Percentiles rank a stretch among this genome's conserved stretches.
Conservation (phyloP, 2,113 vertebrate genomes). For the Zosterops borbonicus region DNA sequence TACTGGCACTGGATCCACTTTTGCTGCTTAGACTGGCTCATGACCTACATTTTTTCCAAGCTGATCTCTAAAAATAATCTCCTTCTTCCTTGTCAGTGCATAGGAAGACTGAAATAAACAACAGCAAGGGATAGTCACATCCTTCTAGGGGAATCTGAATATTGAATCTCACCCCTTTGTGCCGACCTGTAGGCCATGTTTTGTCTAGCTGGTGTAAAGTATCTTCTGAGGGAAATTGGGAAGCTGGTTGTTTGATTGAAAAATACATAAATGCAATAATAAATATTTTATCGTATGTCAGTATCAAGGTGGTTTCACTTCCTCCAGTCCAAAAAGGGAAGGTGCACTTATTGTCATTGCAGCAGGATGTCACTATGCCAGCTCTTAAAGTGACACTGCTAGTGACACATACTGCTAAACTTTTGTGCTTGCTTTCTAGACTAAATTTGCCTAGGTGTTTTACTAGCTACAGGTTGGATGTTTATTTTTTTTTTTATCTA, state of each 20-base stretch:
- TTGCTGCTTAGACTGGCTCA: neutral
- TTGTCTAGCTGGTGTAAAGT: neutral
- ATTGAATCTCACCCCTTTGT: neutral
- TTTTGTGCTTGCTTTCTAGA: neutral
- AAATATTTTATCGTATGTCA: neutral
- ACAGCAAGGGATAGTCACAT: neutral
- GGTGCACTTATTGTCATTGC: neutral
- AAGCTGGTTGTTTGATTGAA: neutral
- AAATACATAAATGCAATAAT: neutral
- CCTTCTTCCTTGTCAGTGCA: neutral
- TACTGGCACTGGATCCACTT: neutral
- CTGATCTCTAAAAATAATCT: neutral
- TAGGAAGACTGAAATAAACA: neutral
- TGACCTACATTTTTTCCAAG: neutral
- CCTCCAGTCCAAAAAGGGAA: neutral
- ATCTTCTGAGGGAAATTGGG: neutral
- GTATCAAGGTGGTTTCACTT: neutral
- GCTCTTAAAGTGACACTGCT: neutral
- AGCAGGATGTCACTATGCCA: neutral
- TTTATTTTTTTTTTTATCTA: neutral
- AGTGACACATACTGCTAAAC: neutral
- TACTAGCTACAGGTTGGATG: neutral
- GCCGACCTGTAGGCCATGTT: neutral
- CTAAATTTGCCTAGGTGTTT: neutral
- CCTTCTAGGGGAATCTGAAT: neutral